Conservation (phyloP, 2,888 invertebrate species). For the Pyrrhosoma nymphula region DNA sequence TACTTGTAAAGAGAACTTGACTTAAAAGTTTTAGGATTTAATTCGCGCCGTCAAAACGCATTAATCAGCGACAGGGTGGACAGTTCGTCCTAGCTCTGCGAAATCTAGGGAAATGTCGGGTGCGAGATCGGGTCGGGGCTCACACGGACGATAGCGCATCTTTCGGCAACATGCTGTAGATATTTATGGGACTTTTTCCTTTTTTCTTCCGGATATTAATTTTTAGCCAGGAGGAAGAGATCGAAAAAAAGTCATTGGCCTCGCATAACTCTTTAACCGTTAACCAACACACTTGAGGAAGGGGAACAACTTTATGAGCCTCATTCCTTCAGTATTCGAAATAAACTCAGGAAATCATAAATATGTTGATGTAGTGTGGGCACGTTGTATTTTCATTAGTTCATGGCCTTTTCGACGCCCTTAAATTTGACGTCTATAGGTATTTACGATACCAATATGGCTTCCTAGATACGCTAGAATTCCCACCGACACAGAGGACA, state of each 20-base stretch:
- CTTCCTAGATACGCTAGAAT: background rate
- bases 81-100: too few species aligned
- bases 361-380: background rate
- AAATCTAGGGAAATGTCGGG: too few species aligned
- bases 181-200: background rate
- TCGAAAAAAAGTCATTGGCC: background rate
- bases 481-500: too few species aligned
- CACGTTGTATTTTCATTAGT: background rate
- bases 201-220: background rate
- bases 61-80: background rate
- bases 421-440: background rate
- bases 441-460: background rate
- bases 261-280: background rate
- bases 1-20: background rate
- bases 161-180: background rate
- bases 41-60: background rate
- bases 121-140: background rate
- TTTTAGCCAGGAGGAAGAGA: background rate
- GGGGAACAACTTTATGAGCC: background rate
- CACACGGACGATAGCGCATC: background rate
- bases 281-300: background rate
- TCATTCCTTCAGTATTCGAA: background rate
- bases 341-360: background rate
- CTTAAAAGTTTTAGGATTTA: background rate
- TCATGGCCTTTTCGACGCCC: background rate